Percentiles rank a stretch among this genome's conserved stretches.
Conservation (phyloP, 2,888 invertebrate genomes). For the Syrphus vitripennis region DNA sequence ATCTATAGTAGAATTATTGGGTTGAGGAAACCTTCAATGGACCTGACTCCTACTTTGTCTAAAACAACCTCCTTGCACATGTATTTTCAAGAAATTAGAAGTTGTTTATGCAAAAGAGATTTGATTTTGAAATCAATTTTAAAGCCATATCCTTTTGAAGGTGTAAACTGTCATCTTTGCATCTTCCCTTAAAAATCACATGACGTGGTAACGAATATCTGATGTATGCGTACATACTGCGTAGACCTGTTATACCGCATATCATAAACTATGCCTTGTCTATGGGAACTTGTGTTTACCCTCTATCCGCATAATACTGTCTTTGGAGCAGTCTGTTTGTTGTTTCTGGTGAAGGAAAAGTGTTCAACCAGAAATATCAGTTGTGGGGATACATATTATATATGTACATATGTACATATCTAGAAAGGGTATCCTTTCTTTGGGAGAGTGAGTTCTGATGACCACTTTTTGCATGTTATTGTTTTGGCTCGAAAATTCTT, state of each 20-base stretch:
- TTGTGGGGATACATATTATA: not conserved
- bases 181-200: constrained; percentile 39
- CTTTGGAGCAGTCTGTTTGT: constrained; percentile 13
- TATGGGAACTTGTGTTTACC: not conserved
- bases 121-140: constrained; percentile 58
- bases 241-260: not conserved
- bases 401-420: too few relatives aligned
- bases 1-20: not conserved
- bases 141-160: constrained; percentile 29
- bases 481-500: constrained; percentile 33
- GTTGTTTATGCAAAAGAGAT: constrained; percentile 70
- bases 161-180: constrained; percentile 33
- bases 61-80: constrained; percentile 3
- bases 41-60: constrained; percentile 5
- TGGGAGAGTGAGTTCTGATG: not conserved
- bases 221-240: not conserved
- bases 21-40: constrained; percentile 4
- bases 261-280: not conserved
- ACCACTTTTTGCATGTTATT: constrained; percentile 35
- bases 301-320: not conserved
- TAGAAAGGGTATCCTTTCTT: not conserved
- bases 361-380: constrained; percentile 46
- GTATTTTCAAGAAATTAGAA: constrained; percentile 65
- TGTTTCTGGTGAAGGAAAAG: constrained; percentile 22
- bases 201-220: not conserved